These are phyloP conservation scores for Telenomus remus DNA, from an alignment of 1,140 invertebrate species.

Conservation along the genomic window DNA sequence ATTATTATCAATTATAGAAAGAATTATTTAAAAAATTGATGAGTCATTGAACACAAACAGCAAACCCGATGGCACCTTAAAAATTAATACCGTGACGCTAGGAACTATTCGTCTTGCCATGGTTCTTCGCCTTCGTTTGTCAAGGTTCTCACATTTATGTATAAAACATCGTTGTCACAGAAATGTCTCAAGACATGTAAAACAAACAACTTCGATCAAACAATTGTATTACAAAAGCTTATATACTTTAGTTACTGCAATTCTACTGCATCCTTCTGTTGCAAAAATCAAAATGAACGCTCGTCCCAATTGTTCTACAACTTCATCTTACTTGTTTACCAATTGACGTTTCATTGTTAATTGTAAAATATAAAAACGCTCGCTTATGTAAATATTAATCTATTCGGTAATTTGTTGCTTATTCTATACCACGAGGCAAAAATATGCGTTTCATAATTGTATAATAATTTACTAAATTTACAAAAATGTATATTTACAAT, in stretches of 20 bases:
- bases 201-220: slow-evolving; percentile 34
- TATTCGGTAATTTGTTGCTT: slow-evolving; percentile 1
- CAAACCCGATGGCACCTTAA: slow-evolving; percentile 71
- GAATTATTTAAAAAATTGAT: slow-evolving; percentile 1
- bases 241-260: slow-evolving; percentile 22
- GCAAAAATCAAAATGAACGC: not conserved
- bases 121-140: slow-evolving; percentile 57
- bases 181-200: slow-evolving; percentile 47
- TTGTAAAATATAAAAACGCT: slow-evolving; percentile 2
- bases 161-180: slow-evolving; percentile 50
- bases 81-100: slow-evolving; percentile 74
- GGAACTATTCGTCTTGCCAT: slow-evolving; percentile 72
- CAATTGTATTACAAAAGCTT: slow-evolving; percentile 37
- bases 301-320: too few relatives aligned
- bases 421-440: slow-evolving; percentile 29
- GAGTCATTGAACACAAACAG: slow-evolving; percentile 20
- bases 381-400: slow-evolving; percentile 35
- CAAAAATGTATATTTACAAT: slow-evolving; percentile 56
- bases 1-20: too few relatives aligned
- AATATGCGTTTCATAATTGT: slow-evolving; percentile 44
- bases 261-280: slow-evolving; percentile 22
- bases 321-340: not conserved
- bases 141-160: slow-evolving; percentile 42
- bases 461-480: slow-evolving; percentile 59
- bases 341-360: too few relatives aligned